Evolutionary conservation across 2,797 vertebrate species (phyloP).

Genomic region (Lagothrix lagotricha): DNA sequence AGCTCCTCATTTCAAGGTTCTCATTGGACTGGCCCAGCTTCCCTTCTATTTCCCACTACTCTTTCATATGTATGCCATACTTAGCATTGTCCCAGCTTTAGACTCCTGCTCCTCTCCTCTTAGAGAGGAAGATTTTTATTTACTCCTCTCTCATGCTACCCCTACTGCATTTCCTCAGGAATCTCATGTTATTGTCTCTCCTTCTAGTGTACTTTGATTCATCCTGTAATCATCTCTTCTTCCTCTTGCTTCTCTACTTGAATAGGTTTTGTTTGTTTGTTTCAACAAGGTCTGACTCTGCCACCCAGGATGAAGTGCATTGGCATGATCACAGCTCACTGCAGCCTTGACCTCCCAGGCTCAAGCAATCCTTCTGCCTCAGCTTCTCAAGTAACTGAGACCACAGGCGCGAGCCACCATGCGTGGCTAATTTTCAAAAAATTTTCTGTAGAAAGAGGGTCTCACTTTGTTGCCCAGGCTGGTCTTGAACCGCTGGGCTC

Average conservation of each 20-base stretch:
- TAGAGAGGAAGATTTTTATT: neutral
- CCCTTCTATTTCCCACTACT: neutral
- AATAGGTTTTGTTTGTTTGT: neutral
- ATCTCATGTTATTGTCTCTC: neutral
- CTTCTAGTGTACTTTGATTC: neutral
- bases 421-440: neutral
- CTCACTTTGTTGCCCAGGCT: neutral
- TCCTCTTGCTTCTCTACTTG: slow-evolving; percentile 12
- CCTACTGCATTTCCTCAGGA: neutral
- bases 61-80: neutral
- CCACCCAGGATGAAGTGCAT: neutral
- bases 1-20: neutral
- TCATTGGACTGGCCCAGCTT: neutral
- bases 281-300: neutral
- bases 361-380: neutral
- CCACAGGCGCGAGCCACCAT: neutral
- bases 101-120: neutral
- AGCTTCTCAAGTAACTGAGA: neutral
- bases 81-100: neutral
- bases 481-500: neutral
- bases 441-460: neutral
- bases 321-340: neutral
- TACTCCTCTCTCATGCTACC: neutral
- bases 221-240: neutral
- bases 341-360: neutral